phyloP scores from a whole-genome alignment of 1,140 invertebrate species.

The Drosophila parabipectinata region DNA sequence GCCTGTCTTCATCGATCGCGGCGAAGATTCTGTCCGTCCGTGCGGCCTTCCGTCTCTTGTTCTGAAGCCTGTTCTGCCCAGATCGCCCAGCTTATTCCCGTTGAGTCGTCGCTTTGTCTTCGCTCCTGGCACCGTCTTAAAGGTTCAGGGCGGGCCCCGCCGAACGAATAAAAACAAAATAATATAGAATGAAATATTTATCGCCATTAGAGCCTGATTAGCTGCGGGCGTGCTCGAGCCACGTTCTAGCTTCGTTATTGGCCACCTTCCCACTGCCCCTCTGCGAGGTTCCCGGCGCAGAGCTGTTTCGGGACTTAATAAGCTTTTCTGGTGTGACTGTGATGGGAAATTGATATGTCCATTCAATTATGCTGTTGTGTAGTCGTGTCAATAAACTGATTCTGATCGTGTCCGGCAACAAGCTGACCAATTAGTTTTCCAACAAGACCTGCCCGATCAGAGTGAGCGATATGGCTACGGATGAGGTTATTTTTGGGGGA shows the following conservation, averaged over 20 bases:
- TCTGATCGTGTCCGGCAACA: constrained; percentile 45
- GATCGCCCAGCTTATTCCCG: constrained; percentile 23
- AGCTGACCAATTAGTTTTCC: constrained; percentile 57
- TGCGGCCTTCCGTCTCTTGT: constrained; percentile 6
- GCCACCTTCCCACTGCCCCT: constrained; percentile 1
- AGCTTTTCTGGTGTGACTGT: constrained; percentile 60
- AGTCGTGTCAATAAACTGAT: constrained; percentile 72
- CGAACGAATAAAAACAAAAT: constrained; percentile 53
- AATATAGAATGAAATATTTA: constrained; percentile 79
- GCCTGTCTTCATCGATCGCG: constrained; percentile 62
- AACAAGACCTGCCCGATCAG: constrained; percentile 27
- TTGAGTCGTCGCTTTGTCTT: constrained; percentile 54
- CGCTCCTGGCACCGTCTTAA: constrained; percentile 23
- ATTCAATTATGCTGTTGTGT: constrained; percentile 65
- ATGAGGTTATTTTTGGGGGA: neutral
- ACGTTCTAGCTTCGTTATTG: constrained; percentile 4
- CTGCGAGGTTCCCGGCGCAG: constrained; percentile 2
- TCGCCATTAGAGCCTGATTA: constrained; percentile 81
- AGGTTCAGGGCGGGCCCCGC: constrained; percentile 36
- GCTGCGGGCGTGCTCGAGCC: constrained; percentile 66
- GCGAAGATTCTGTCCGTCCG: constrained; percentile 51
- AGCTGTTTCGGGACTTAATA: constrained; percentile 54
- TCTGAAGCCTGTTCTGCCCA: constrained; percentile 20
- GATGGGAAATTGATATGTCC: constrained; percentile 78
- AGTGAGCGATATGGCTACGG: constrained; percentile 37